Conservation (phyloP, 2,797 vertebrate genomes). For the Iguana delicatissima region DNA sequence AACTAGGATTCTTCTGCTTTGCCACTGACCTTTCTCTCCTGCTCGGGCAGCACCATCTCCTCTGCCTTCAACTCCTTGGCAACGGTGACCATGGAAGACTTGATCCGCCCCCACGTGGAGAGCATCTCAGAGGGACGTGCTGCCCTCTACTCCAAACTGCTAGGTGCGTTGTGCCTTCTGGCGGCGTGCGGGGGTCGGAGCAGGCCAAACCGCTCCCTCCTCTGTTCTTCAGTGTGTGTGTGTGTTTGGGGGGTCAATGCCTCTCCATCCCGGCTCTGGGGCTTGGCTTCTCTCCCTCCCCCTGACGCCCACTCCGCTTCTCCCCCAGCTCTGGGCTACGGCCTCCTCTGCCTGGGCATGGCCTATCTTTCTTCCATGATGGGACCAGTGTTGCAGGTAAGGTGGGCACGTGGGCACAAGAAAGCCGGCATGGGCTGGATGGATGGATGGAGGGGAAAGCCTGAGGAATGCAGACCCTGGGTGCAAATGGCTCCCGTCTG, state of each 20-base stretch:
- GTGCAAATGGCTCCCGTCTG: too few species aligned
- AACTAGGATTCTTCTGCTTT: too few species aligned
- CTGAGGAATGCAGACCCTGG: too few species aligned
- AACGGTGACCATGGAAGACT: constrained; percentile 93
- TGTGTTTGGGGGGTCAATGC: not conserved
- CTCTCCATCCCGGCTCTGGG: not conserved
- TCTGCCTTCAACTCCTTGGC: constrained; percentile 94
- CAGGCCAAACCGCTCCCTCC: not conserved
- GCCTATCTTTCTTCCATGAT: constrained; percentile 92
- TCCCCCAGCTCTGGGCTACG: constrained; percentile 85
- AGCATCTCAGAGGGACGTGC: constrained; percentile 85
- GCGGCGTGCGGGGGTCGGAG: too few species aligned
- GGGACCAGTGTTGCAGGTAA: constrained; percentile 93
- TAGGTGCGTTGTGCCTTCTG: constrained; percentile 78
- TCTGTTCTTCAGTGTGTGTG: rapidly evolving
- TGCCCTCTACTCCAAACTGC: constrained; percentile 86
- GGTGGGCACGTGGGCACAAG: not conserved
- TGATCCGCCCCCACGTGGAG: constrained; percentile 90
- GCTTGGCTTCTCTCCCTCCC: not conserved
- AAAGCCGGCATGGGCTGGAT: too few species aligned
- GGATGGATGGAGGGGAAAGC: too few species aligned
- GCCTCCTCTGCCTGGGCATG: constrained; percentile 92
- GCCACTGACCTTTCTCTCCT: not conserved
- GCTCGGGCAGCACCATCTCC: constrained; percentile 87
- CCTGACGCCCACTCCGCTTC: not conserved